Evolutionary conservation across 2,888 invertebrate genomes (phyloP).

Genomic region (Tenthredo notha): DNA sequence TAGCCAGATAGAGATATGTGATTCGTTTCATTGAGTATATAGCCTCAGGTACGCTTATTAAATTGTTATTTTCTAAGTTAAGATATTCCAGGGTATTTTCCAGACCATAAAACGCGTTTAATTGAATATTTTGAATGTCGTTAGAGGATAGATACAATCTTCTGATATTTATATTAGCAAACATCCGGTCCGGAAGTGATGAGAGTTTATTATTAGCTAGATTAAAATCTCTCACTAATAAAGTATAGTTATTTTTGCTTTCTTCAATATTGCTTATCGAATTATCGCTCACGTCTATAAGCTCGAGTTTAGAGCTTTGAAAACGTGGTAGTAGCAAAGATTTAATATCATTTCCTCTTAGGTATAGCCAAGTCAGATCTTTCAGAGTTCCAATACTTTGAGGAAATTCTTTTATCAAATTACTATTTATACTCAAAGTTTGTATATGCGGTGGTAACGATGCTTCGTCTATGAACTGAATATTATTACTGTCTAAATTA

Average conservation of each 20-base stretch:
- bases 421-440: conserved; percentile 87
- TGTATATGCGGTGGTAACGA: conserved; percentile 85
- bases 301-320: conserved; percentile 68
- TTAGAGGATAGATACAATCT: conserved; percentile 91
- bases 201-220: conserved; percentile 89
- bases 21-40: conserved; percentile 85
- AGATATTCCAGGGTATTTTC: conserved; percentile 89
- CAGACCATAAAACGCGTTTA: conserved; percentile 87
- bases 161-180: conserved; percentile 86
- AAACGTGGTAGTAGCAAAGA: conserved; percentile 90
- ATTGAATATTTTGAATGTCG: conserved; percentile 85
- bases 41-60: conserved; percentile 86
- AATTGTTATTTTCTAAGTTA: conserved; percentile 90
- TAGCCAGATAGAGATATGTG: conserved; percentile 90
- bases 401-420: conserved; percentile 86
- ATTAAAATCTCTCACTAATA: conserved; percentile 89
- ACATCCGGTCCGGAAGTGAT: conserved; percentile 84
- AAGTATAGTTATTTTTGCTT: conserved; percentile 84
- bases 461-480: conserved; percentile 83
- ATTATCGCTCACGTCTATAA: conserved; percentile 85
- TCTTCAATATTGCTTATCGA: conserved; percentile 85
- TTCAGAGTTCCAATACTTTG: conserved; percentile 80
- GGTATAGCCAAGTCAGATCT: conserved; percentile 85
- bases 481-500: conserved; percentile 87
- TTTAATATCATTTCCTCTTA: conserved; percentile 82